These are phyloP conservation scores for Diglossa cyanea DNA, from an alignment of 2,797 vertebrate species.

Conservation along the genomic window DNA sequence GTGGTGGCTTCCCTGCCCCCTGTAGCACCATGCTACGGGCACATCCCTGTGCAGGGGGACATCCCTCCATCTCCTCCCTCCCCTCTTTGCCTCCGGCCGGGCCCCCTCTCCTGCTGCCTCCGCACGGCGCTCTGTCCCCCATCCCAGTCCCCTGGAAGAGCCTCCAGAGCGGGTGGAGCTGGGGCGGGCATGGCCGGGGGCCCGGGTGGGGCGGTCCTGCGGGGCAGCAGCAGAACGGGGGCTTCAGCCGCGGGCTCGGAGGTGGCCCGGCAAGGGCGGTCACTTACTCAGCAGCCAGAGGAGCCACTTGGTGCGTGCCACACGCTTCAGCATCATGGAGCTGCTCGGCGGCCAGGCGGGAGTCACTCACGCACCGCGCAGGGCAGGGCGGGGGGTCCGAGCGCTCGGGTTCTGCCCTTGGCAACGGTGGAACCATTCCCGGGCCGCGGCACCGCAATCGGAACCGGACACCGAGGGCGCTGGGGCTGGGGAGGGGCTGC, in stretches of 20 bases:
- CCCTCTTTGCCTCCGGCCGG: neutral
- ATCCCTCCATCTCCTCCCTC: neutral
- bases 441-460: accelerated
- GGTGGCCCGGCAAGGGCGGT: neutral
- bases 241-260: neutral
- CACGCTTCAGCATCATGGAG: neutral
- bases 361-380: neutral
- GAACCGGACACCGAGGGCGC: accelerated
- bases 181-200: neutral
- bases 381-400: neutral
- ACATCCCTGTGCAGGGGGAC: neutral
- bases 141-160: neutral
- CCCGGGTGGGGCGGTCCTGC: accelerated
- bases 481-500: neutral
- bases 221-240: neutral
- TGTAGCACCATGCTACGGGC: accelerated
- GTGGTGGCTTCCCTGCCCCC: accelerated
- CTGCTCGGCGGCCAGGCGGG: neutral
- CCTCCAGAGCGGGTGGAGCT: neutral
- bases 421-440: neutral
- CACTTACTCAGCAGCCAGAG: neutral
- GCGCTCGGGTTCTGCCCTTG: neutral
- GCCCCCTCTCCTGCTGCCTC: neutral
- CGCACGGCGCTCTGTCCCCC: neutral
- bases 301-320: neutral